Conservation (phyloP, 2,113 vertebrate genomes). For the Podiceps cristatus region DNA sequence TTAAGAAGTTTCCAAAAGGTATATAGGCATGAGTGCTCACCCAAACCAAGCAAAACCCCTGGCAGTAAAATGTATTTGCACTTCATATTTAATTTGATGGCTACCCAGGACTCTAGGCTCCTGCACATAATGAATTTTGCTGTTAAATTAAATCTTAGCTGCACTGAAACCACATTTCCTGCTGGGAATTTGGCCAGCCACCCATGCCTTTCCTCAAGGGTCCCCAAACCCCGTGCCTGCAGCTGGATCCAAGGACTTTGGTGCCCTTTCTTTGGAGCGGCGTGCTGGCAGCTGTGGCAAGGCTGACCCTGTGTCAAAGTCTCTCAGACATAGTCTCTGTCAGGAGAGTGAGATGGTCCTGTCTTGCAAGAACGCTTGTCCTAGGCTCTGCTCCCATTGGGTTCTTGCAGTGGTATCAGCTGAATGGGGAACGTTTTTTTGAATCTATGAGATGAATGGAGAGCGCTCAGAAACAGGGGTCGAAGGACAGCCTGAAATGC, state of each 20-base stretch:
- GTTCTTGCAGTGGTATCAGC: neutral
- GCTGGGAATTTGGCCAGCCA: neutral
- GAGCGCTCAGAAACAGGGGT: neutral
- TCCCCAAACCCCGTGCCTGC: neutral
- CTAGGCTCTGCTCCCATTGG: rapidly evolving
- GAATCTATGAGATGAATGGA: neutral
- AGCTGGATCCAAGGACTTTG: neutral
- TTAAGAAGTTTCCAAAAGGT: neutral
- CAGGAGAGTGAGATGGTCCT: neutral
- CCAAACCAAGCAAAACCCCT: neutral
- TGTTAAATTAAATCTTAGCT: neutral
- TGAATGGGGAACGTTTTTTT: neutral
- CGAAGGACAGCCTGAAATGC: neutral
- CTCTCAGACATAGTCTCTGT: neutral
- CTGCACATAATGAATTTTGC: neutral
- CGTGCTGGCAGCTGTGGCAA: neutral
- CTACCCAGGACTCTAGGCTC: neutral
- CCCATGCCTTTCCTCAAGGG: neutral
- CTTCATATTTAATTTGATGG: neutral
- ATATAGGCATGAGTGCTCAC: neutral
- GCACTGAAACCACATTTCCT: neutral
- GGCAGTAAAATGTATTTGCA: neutral
- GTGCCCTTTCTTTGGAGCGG: neutral
- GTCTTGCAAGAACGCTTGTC: neutral
- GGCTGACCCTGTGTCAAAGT: neutral